Conservation (phyloP, 2,113 vertebrate genomes). For the Phrynocephalus versicolor region DNA sequence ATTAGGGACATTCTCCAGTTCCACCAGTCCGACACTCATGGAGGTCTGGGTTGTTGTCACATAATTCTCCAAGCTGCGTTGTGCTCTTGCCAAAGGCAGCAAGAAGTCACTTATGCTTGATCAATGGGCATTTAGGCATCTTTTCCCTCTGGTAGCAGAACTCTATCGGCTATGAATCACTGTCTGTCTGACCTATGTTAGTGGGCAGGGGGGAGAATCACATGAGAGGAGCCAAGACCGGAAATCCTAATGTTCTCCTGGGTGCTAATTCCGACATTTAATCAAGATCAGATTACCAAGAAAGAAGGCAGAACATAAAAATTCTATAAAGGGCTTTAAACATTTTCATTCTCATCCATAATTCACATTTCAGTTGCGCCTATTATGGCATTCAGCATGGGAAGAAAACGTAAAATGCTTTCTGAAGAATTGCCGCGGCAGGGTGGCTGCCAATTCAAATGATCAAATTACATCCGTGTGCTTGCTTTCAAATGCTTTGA, state of each 20-base stretch:
- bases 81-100: not conserved
- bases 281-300: conserved; percentile 69
- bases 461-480: conserved; percentile 43
- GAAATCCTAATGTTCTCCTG: conserved; percentile 59
- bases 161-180: conserved; percentile 38
- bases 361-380: conserved; percentile 48
- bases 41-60: not conserved
- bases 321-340: conserved; percentile 59
- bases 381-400: conserved; percentile 50
- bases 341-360: conserved; percentile 54
- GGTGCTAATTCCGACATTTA: conserved; percentile 63
- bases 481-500: conserved; percentile 48
- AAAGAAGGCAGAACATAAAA: conserved; percentile 66
- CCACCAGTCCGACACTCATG: not conserved
- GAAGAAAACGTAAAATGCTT: conserved; percentile 61
- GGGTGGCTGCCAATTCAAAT: conserved; percentile 55
- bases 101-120: conserved; percentile 26
- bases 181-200: conserved; percentile 24
- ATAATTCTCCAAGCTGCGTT: not conserved
- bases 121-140: conserved; percentile 30
- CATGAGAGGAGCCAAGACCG: conserved; percentile 45
- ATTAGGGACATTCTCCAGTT: too few relatives aligned
- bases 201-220: conserved; percentile 4
- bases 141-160: conserved; percentile 39
- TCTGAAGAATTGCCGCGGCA: conserved; percentile 41